phyloP scores from a whole-genome alignment of 2,797 vertebrate species.

The Buceros bicornis region DNA sequence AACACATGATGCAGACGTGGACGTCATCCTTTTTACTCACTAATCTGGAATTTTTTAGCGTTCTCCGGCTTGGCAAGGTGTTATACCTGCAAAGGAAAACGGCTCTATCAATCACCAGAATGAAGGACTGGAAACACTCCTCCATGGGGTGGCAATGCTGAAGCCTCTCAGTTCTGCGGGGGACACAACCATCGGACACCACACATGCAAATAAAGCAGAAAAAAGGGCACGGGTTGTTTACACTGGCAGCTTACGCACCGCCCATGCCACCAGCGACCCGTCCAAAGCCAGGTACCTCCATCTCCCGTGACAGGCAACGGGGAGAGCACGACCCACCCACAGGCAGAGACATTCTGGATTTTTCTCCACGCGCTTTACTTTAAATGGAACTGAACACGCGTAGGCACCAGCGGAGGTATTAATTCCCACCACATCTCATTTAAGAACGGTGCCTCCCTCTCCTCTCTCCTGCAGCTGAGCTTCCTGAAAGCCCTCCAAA shows the following conservation, averaged over 20 bases:
- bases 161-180: neutral
- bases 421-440: neutral
- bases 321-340: neutral
- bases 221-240: neutral
- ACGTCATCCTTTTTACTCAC: constrained; percentile 98
- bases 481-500: neutral
- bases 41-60: constrained; percentile 92
- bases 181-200: accelerated
- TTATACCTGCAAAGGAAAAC: constrained; percentile 86
- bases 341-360: accelerated
- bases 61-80: constrained; percentile 92
- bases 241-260: no score
- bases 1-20: constrained; percentile 97
- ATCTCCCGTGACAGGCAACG: neutral
- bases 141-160: accelerated
- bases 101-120: neutral
- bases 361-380: neutral
- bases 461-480: neutral
- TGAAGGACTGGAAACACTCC: neutral
- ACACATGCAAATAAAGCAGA: accelerated
- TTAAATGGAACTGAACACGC: neutral
- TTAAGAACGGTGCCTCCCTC: neutral
- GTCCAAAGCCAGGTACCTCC: neutral
- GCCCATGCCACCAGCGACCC: neutral
- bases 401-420: neutral